Conservation (phyloP, 2,888 invertebrate species). For the Halictus ligatus region DNA sequence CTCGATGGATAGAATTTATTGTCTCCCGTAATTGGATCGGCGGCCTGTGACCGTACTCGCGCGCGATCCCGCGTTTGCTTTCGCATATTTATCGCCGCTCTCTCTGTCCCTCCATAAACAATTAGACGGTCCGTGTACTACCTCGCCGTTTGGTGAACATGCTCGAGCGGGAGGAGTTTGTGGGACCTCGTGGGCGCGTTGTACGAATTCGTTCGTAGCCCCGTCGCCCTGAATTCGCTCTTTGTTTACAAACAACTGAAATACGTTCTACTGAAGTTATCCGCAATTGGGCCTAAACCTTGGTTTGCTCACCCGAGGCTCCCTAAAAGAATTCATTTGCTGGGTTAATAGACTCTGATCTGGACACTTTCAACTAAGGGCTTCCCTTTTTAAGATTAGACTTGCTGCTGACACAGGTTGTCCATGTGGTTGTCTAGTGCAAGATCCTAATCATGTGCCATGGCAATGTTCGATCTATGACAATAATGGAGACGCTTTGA, state of each 20-base stretch:
- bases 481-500: too few relatives aligned
- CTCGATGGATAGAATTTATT: constrained; percentile 60
- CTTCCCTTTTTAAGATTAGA: too few relatives aligned
- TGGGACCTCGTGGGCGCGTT: not conserved
- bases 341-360: too few relatives aligned
- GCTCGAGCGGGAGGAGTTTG: not conserved
- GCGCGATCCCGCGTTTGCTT: constrained; percentile 45
- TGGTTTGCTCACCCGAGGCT: too few relatives aligned
- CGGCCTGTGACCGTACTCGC: constrained; percentile 50
- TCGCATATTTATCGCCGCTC: constrained; percentile 4
- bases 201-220: not conserved
- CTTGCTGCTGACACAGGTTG: too few relatives aligned
- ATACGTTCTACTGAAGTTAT: not conserved
- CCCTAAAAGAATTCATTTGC: too few relatives aligned
- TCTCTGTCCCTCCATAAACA: constrained; percentile 3
- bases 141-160: not conserved
- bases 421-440: too few relatives aligned
- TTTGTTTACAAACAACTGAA: not conserved
- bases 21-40: constrained; percentile 60
- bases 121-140: not conserved
- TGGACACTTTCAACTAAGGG: too few relatives aligned
- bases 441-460: too few relatives aligned
- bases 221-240: not conserved
- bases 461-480: too few relatives aligned
- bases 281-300: too few relatives aligned